phyloP scores from a whole-genome alignment of 2,113 vertebrate species.

The Orthonyx spaldingii region DNA sequence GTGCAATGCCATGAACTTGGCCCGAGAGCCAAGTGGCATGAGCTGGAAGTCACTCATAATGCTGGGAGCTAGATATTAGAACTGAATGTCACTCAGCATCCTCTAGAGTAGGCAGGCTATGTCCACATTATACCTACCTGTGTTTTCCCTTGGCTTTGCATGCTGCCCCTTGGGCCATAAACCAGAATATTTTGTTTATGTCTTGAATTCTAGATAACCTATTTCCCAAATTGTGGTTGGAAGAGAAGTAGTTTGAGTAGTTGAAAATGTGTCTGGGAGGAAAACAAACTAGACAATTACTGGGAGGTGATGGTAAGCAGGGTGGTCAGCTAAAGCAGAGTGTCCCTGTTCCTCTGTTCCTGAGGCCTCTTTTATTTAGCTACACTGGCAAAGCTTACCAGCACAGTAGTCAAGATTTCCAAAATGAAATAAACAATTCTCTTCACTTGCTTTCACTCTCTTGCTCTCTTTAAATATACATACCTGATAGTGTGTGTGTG shows the following conservation, averaged over 20 bases:
- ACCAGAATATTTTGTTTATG: background rate
- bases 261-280: background rate
- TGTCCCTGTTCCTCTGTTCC: background rate
- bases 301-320: background rate
- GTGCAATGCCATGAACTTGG: background rate
- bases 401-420: background rate
- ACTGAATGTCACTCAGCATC: background rate
- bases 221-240: background rate
- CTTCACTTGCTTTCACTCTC: background rate
- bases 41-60: background rate
- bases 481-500: background rate
- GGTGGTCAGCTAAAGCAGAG: background rate
- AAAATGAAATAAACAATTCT: background rate
- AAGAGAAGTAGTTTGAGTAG: background rate
- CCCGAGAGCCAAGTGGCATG: background rate
- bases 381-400: background rate
- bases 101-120: background rate
- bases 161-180: background rate
- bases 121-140: background rate
- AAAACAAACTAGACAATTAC: background rate
- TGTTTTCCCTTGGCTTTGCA: background rate
- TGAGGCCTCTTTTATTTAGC: background rate
- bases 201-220: background rate
- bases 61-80: background rate
- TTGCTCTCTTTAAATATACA: background rate